phyloP scores from a whole-genome alignment of 2,797 vertebrate species.

The Tapera naevia region DNA sequence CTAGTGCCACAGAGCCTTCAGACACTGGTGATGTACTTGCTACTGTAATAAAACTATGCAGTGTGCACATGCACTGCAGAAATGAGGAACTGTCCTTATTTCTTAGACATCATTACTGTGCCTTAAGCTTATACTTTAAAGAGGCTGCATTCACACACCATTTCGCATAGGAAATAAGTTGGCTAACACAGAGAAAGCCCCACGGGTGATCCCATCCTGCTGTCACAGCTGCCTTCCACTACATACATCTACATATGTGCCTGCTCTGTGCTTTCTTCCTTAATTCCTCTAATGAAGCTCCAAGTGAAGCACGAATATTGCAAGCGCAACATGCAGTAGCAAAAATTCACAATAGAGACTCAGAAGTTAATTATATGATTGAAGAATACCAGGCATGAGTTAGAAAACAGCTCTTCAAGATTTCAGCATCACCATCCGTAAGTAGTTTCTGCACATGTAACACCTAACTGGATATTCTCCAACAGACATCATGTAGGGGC shows the following conservation, averaged over 20 bases:
- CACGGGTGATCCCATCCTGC: not conserved
- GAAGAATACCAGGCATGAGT: not conserved
- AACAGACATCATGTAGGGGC: not conserved
- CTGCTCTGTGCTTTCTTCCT: not conserved
- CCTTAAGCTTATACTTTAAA: not conserved
- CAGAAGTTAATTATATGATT: not conserved
- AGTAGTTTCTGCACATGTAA: not conserved
- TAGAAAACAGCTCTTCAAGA: not conserved
- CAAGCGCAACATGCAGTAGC: not conserved
- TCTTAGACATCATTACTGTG: not conserved
- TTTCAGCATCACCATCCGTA: not conserved
- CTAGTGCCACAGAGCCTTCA: not conserved
- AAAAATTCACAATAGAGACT: not conserved
- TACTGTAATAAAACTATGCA: not conserved
- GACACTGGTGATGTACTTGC: not conserved
- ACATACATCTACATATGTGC: not conserved
- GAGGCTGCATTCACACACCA: not conserved
- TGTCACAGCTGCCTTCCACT: not conserved
- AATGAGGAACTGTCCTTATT: not conserved
- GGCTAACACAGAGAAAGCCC: not conserved
- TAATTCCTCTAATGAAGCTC: not conserved
- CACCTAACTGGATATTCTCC: not conserved
- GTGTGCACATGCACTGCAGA: not conserved
- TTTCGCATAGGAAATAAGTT: not conserved
- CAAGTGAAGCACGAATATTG: slow-evolving; percentile 13